A percentile compares a stretch with the other conserved stretches of the same genome.
Evolutionary conservation across 2,113 vertebrate species (phyloP).

Genomic region (Centropus unirufus): DNA sequence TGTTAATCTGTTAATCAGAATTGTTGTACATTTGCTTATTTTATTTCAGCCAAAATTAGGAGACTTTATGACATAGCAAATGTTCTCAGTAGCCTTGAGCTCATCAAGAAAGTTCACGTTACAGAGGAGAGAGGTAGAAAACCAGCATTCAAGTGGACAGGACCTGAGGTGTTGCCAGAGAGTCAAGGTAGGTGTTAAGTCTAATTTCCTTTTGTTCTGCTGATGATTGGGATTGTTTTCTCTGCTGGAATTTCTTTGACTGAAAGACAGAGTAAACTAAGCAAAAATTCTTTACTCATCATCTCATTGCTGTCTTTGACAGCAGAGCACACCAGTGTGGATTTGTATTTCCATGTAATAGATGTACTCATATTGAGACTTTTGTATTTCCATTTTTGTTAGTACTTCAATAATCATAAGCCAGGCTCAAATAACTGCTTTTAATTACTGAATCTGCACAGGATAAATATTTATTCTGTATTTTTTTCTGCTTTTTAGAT

Average conservation of each 20-base stretch:
- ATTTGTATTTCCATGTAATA: background rate
- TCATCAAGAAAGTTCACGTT: constrained; percentile 95
- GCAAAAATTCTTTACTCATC: background rate
- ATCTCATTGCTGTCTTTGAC: background rate
- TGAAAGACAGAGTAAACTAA: background rate
- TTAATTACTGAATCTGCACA: background rate
- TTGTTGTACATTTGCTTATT: background rate
- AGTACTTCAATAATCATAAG: background rate
- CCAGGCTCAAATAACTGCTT: background rate
- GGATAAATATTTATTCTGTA: fast-evolving
- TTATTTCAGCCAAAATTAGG: constrained; percentile 90
- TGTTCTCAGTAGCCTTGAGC: constrained; percentile 92
- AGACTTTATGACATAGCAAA: constrained; percentile 97
- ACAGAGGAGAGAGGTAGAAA: constrained; percentile 91
- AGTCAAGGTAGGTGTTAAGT: constrained; percentile 75
- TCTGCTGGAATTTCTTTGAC: background rate
- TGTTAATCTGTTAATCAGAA: background rate
- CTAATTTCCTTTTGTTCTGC: background rate
- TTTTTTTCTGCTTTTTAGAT: constrained; percentile 46
- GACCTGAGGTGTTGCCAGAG: constrained; percentile 82
- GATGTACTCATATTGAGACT: background rate
- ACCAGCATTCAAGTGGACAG: constrained; percentile 96
- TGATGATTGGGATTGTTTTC: background rate
- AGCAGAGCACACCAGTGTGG: background rate
- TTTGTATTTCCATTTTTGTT: background rate